Evolutionary conservation across 2,797 vertebrate genomes (phyloP), one percentile per base, ranked within the genome.

Genomic region (Dallia pectoralis): DNA sequence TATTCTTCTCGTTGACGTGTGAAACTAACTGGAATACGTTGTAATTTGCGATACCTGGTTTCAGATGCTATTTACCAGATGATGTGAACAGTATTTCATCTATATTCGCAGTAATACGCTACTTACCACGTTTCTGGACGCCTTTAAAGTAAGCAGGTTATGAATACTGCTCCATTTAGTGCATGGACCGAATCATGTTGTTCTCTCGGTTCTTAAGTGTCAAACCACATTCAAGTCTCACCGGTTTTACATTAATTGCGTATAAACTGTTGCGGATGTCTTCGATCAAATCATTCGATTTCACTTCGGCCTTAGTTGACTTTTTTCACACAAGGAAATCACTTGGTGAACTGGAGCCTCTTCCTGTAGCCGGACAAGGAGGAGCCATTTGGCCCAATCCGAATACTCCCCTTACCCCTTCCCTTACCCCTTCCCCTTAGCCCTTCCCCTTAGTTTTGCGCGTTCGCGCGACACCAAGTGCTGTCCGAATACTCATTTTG

Each of bases 41-140:
- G 62, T 29, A 29, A 30, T 27, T 30, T 14, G 29, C 30, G 27
- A 32, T 15, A 64, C 32, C 12, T 64, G 30, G 14, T 32, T 64
- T 30, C 18, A 18, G 18, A 29, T 30, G 30, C 1, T 64, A 64
- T 33, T 64, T 64, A 64, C 30, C 32, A 32, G n/a, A 64, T 25
- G 53, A 56, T 59, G 53, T 59, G 53, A 59, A 59, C 53, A 59
- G 6, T 25, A 59, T n/a, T 25, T 59, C 9, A 27, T 4, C 53
- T 14, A 25, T 25, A 59, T 65, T 51, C 7, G 53, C 16, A 16
- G 16, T 29, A n/a, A 64, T 73, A 59, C 27, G 56, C 64, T 70
- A 75, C 79, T 83, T 71, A 83, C 81, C 81, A 80, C 79, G 78
- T 75, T 74, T 48, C 49, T 76, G 68, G 33, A 72, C 72, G 74